Evolutionary conservation across 1,140 invertebrate species (phyloP), one percentile per base, ranked within the genome.

Genomic region (Drosophila eugracilis): DNA sequence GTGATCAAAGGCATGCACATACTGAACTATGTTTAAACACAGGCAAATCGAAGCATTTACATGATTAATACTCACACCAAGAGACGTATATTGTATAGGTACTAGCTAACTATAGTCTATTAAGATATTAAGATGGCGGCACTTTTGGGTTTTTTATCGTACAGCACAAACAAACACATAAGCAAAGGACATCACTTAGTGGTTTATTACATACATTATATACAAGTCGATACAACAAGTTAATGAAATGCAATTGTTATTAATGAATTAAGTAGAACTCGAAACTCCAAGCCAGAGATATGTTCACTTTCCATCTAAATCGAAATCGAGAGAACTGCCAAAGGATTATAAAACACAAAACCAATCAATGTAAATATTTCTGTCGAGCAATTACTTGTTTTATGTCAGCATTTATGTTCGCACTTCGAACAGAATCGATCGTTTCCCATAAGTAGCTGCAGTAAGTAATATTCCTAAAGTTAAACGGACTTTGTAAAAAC

Each of bases 1-100:
- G 86, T 90, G 86, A 90, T 90, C 75, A 65, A 77, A 44, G 63
- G 67, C 77, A 81, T 74, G 77, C 81, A 88, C 81, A 86, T 85
- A 85, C 80, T 76, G 76, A 85, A 76, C 77, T 80, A 80, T 49
- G 81, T 72, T 62, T 85, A 72, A 79, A 74, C 70, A 72, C 47
- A 63, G 42, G 58, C 22, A 52, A 66, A 39, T 73, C 69, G 58
- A 65, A 47, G 75, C 80, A 84, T 85, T 79, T 57, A 69, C 60
- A 67, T 53, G 63, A 41, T 26, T 59, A 45, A 60, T 28, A 44
- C 37, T 63, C 19, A 21, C 22, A 42, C 19, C 44, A 24, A 24
- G 15, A 10, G 6, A 26, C 55, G 36, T 28, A 44, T 37, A 44
- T 39, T 32, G 62, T 42, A 53, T 66, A 66, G 60, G 26, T 17